Conservation (phyloP, 2,888 invertebrate species). For the Nasonovia ribisnigri region DNA sequence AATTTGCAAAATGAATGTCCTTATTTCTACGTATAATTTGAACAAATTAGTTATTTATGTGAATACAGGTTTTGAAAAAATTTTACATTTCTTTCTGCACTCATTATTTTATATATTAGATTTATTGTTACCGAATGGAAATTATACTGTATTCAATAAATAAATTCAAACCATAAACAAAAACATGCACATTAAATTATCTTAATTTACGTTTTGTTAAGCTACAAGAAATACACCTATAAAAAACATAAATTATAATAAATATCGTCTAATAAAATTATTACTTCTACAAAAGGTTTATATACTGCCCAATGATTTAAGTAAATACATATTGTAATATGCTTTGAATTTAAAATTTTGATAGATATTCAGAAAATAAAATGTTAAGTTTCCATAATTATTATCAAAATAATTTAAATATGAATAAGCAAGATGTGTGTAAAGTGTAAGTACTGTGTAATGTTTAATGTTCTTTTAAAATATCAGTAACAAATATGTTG, state of each 20-base stretch:
- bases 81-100: not conserved
- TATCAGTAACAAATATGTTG: not conserved
- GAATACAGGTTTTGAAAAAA: not conserved
- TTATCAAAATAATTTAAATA: not conserved
- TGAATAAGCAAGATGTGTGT: not conserved
- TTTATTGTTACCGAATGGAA: not conserved
- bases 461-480: not conserved
- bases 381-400: not conserved
- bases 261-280: not conserved
- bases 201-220: not conserved
- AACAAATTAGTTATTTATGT: not conserved
- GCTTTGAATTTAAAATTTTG: not conserved
- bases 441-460: too few species aligned
- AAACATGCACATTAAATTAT: not conserved
- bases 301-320: not conserved
- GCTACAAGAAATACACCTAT: not conserved
- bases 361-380: not conserved
- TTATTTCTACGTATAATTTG: not conserved
- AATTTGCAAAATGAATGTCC: not conserved
- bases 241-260: too few species aligned
- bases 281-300: not conserved
- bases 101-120: not conserved
- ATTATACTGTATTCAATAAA: not conserved
- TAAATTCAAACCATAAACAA: slow-evolving; percentile 8
- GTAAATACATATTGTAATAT: not conserved